Evolutionary conservation across 2,113 vertebrate genomes (phyloP), one percentile per base, ranked within the genome.

Genomic region (Lagopus muta): DNA sequence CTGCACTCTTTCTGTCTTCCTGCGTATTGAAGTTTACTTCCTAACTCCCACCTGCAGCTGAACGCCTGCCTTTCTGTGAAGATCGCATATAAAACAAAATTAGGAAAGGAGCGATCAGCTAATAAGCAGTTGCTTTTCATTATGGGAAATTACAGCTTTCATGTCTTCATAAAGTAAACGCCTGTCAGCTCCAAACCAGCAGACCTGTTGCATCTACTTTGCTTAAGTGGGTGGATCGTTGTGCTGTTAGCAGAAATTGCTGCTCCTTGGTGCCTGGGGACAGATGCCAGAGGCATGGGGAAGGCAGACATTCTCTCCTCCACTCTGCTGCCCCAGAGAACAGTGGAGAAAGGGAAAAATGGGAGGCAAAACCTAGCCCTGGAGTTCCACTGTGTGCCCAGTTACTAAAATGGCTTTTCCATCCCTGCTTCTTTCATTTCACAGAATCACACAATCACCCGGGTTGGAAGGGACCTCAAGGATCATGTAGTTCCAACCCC

Each of bases 101-200:
- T 48, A 77, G 79, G 71, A 54, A 52, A 34, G 61, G 22, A 88
- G 83, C n/a, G n/a, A 80, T 71, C 28, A 7, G 67, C 48, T 81
- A 57, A 70, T 77, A 84, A 88, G 87, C 82, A 88, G 79, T 80
- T 89, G 24, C 54, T 70, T 5, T 64, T 91, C 82, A 67, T 91
- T 78, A 91, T 25, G 52, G 70, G 54, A 85, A 92, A 73, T 67
- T 55, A n/a, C 52, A 83, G 75, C 55, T 15, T 55, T 77, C 24
- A 0, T 61, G 34, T 57, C n/a, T 54, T 89, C 47, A 21, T 47
- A 25, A 54, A 43, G 50, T 72, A 69, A 70, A 58, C 1, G 28
- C 40, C 65, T 82, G 57, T 57, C 79, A 76, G 65, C 81, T 48
- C 47, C 70, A 74, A 66, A 76, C 54, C 58, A 36, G 48, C 61